These are phyloP conservation scores for Thysanoteuthis rhombus DNA, from an alignment of 2,888 invertebrate genomes.

Conservation along the genomic window DNA sequence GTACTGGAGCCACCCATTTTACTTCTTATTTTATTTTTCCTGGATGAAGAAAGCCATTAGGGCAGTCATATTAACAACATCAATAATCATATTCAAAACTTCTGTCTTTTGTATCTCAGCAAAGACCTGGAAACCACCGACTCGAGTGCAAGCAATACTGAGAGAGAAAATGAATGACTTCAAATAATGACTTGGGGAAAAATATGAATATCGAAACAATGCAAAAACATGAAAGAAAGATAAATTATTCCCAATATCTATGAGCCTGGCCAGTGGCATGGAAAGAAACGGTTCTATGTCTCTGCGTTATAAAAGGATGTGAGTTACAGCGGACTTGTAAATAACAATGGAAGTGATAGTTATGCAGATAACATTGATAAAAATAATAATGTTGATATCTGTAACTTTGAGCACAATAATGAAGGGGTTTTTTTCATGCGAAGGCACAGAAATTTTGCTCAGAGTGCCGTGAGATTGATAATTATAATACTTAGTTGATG, in stretches of 20 bases:
- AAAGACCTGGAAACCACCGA: neutral
- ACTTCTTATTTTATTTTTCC: neutral
- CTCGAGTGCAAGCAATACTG: neutral
- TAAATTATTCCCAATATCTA: neutral
- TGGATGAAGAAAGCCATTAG: neutral
- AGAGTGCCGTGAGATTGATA: neutral
- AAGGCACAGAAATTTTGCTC: neutral
- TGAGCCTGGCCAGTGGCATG: conserved; percentile 12
- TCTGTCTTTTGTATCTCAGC: neutral
- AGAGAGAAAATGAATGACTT: neutral
- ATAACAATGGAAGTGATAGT: neutral
- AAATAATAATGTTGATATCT: neutral
- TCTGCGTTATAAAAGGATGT: neutral
- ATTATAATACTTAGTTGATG: too few relatives aligned
- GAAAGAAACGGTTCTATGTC: neutral
- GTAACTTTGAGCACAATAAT: neutral
- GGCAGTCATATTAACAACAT: neutral
- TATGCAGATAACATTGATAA: neutral
- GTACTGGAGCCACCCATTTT: neutral
- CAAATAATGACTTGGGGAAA: neutral
- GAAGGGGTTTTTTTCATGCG: neutral
- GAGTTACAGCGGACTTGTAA: neutral
- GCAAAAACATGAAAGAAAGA: neutral
- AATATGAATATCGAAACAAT: neutral
- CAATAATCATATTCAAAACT: conserved; percentile 12